A percentile compares a stretch with the other conserved stretches of the same genome.
phyloP scores from a whole-genome alignment of 2,113 vertebrate genomes.

The Entosphenus tridentatus region DNA sequence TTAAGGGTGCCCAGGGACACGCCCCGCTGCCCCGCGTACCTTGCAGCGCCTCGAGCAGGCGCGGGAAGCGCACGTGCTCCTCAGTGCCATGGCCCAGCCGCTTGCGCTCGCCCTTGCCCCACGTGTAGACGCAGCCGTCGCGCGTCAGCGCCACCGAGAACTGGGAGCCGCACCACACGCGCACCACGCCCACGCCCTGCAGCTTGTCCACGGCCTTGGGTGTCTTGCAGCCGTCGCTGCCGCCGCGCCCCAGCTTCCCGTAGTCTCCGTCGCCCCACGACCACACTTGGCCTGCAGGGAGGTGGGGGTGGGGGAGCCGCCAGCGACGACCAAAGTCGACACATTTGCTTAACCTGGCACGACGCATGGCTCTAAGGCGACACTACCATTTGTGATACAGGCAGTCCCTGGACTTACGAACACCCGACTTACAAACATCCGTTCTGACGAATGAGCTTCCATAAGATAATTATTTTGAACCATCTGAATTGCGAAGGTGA shows the following conservation, averaged over 20 bases:
- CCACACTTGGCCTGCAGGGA: slow-evolving; percentile 67
- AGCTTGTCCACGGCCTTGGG: slow-evolving; percentile 87
- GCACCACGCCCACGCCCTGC: slow-evolving; percentile 68
- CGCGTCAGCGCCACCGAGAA: slow-evolving; percentile 83
- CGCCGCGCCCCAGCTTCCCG: slow-evolving; percentile 76
- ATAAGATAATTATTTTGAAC: too few relatives aligned
- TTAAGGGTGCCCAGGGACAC: too few relatives aligned
- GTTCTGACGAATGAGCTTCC: too few relatives aligned
- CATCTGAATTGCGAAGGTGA: too few relatives aligned
- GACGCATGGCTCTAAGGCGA: too few relatives aligned
- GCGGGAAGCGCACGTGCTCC: slow-evolving; percentile 82
- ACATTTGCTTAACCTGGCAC: too few relatives aligned
- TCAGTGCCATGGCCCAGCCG: slow-evolving; percentile 84
- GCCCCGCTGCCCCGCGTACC: too few relatives aligned
- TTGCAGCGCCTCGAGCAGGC: slow-evolving; percentile 63
- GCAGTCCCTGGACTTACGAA: too few relatives aligned
- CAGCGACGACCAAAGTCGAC: too few relatives aligned
- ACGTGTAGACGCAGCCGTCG: slow-evolving; percentile 85
- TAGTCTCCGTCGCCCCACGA: slow-evolving; percentile 97
- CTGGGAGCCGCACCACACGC: slow-evolving; percentile 82
- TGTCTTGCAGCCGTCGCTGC: slow-evolving; percentile 87
- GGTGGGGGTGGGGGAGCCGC: too few relatives aligned
- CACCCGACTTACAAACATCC: too few relatives aligned
- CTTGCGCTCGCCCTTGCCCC: slow-evolving; percentile 95
- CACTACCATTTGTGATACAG: too few relatives aligned